Evolutionary conservation across 2,797 vertebrate genomes (phyloP).

Genomic region (Rhinichthys osculus): DNA sequence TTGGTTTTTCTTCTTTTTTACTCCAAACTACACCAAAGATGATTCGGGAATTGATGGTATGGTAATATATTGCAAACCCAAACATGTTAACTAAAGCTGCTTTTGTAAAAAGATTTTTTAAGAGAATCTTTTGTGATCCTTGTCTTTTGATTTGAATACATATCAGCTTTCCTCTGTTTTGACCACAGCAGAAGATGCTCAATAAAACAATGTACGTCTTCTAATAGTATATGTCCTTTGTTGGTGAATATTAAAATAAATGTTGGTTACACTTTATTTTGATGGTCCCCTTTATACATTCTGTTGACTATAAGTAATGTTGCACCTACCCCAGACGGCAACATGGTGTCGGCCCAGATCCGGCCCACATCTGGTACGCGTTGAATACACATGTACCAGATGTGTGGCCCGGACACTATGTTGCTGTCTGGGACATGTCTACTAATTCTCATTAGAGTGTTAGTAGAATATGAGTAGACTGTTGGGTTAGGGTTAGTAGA

Average conservation of each 20-base stretch:
- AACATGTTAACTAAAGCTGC: constrained; percentile 25
- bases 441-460: too few species aligned
- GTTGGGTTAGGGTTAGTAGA: too few species aligned
- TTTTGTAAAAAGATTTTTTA: constrained; percentile 14
- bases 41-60: constrained; percentile 51
- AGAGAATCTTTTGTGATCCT: constrained; percentile 23
- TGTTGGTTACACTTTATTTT: not conserved
- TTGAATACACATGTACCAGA: too few species aligned
- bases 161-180: constrained; percentile 44
- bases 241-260: not conserved
- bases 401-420: too few species aligned
- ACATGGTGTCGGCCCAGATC: too few species aligned
- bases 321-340: too few species aligned
- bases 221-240: not conserved
- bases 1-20: constrained; percentile 35
- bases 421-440: too few species aligned
- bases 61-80: constrained; percentile 11
- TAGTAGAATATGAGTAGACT: too few species aligned
- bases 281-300: too few species aligned
- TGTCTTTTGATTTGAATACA: constrained; percentile 9
- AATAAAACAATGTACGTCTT: constrained; percentile 35
- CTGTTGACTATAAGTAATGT: too few species aligned
- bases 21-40: constrained; percentile 75
- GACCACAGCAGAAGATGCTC: constrained; percentile 3
- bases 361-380: too few species aligned